Conservation (phyloP, 1,140 invertebrate genomes). For the Habropoda laboriosa region DNA sequence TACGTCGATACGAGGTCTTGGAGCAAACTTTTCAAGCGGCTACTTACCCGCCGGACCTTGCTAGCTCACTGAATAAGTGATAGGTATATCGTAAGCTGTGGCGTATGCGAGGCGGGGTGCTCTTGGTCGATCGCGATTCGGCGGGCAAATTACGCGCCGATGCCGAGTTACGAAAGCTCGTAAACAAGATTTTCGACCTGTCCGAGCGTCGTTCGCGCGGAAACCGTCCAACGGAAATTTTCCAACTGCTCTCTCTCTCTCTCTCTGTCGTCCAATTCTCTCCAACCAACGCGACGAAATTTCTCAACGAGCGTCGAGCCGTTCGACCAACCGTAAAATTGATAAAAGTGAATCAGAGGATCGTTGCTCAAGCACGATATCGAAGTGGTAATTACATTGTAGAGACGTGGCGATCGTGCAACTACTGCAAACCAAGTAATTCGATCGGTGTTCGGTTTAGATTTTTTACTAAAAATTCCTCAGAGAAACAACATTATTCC, state of each 20-base stretch:
- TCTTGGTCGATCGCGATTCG: conserved; percentile 9
- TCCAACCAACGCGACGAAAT: too few relatives aligned
- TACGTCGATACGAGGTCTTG: not conserved
- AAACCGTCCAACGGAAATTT: not conserved
- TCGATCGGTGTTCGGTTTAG: too few relatives aligned
- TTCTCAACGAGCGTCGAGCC: not conserved
- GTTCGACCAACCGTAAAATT: not conserved
- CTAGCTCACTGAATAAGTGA: conserved; percentile 27
- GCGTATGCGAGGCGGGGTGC: not conserved
- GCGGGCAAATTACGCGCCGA: not conserved
- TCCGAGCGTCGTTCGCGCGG: not conserved
- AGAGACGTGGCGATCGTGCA: not conserved
- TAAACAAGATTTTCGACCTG: conserved; percentile 10
- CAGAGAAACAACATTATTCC: too few relatives aligned
- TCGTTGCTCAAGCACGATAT: not conserved
- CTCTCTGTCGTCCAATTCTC: too few relatives aligned
- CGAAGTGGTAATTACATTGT: conserved; percentile 2
- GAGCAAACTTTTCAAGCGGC: not conserved
- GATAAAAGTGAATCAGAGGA: not conserved
- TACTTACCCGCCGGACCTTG: conserved; percentile 3
- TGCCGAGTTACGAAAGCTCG: not conserved
- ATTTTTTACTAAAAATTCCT: too few relatives aligned
- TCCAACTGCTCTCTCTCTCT: conserved; percentile 9
- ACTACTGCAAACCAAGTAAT: not conserved
- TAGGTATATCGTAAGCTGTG: not conserved